Percentiles rank a stretch among this genome's conserved stretches.
phyloP scores from a whole-genome alignment of 1,140 invertebrate species.

The Bombus breviceps region DNA sequence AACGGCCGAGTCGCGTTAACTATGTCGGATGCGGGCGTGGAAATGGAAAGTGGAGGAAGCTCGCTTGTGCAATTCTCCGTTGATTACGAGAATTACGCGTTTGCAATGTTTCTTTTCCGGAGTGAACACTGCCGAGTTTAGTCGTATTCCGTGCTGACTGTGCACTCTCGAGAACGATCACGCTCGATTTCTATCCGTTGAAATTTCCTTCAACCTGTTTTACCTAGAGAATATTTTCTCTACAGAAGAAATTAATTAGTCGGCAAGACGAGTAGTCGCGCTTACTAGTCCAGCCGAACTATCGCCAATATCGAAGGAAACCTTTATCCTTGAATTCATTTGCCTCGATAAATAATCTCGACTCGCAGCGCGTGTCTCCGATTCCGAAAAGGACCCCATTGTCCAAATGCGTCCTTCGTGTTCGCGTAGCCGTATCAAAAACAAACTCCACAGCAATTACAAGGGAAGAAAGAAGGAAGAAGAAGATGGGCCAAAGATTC shows the following conservation, averaged over 20 bases:
- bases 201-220: constrained; percentile 4
- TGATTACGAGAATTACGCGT: constrained; percentile 63
- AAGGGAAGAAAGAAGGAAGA: too few relatives aligned
- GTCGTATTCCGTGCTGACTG: background rate
- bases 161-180: constrained; percentile 6
- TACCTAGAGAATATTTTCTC: too few relatives aligned
- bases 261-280: too few relatives aligned
- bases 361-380: background rate
- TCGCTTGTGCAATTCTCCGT: constrained; percentile 62
- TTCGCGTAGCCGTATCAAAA: constrained; percentile 9
- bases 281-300: too few relatives aligned
- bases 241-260: too few relatives aligned
- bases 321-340: background rate
- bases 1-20: constrained; percentile 42
- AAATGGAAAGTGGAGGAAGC: constrained; percentile 80
- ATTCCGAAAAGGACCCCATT: background rate
- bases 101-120: constrained; percentile 70
- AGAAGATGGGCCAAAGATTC: constrained; percentile 22
- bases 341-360: background rate
- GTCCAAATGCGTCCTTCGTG: constrained; percentile 27
- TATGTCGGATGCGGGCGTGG: constrained; percentile 69
- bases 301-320: too few relatives aligned
- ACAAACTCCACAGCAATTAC: background rate
- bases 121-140: constrained; percentile 49
- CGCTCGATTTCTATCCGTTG: constrained; percentile 25